Conservation (phyloP, 1,140 invertebrate genomes). For the Tribolium castaneum region DNA sequence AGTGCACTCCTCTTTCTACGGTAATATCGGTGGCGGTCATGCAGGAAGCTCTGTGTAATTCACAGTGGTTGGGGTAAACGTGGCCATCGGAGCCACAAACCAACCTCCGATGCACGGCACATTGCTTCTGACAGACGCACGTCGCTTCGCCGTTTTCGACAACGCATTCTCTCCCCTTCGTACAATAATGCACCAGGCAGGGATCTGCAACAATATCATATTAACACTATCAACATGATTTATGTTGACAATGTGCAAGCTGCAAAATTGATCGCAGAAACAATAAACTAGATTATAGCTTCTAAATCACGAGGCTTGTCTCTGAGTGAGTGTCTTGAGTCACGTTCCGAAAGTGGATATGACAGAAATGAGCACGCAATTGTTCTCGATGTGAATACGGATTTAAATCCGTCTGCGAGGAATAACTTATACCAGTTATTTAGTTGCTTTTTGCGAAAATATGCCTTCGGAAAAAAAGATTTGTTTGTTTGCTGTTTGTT, state of each 20-base stretch:
- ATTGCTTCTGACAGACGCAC: constrained; percentile 75
- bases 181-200: constrained; percentile 75
- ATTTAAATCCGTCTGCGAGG: neutral
- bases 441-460: no score
- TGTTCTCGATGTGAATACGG: neutral
- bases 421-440: no score
- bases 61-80: constrained; percentile 81
- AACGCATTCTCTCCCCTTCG: constrained; percentile 76
- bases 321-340: constrained; percentile 2
- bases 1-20: constrained; percentile 68
- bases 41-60: constrained; percentile 79
- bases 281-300: constrained; percentile 16
- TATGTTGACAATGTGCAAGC: constrained; percentile 5
- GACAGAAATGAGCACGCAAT: neutral
- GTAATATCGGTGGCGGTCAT: constrained; percentile 69
- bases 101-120: constrained; percentile 69
- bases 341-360: neutral
- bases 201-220: constrained; percentile 67
- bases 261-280: neutral
- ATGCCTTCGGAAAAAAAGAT: no score
- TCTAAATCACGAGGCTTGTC: constrained; percentile 15
- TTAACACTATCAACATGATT: constrained; percentile 5
- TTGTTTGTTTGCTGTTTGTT: no score
- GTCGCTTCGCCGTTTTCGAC: constrained; percentile 66
- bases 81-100: constrained; percentile 82